These are phyloP conservation scores for Tryphoninae sp. DNA, from an alignment of 2,888 invertebrate genomes.

Conservation along the genomic window DNA sequence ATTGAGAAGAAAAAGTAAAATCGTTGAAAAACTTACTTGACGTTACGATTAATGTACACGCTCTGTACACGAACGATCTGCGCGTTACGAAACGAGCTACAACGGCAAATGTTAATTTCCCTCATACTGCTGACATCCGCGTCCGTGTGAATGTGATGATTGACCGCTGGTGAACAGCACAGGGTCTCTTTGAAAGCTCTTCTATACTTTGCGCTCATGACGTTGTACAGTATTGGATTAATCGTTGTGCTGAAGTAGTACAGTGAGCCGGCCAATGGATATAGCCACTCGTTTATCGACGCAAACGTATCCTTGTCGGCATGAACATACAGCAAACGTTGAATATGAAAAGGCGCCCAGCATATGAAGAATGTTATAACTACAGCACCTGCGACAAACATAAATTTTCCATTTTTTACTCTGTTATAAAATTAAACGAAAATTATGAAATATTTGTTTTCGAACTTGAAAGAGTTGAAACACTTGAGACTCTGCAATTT, in stretches of 20 bases:
- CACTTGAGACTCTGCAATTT: not conserved
- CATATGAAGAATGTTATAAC: conserved; percentile 96
- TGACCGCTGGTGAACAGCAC: conserved; percentile 83
- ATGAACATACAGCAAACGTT: conserved; percentile 91
- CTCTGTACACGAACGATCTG: conserved; percentile 82
- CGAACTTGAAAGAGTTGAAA: not conserved
- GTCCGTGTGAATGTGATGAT: conserved; percentile 68
- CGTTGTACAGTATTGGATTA: conserved; percentile 92
- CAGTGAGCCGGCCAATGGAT: conserved; percentile 89
- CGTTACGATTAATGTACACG: conserved; percentile 65
- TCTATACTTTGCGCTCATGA: conserved; percentile 90
- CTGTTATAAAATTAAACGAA: not conserved
- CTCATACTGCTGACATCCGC: conserved; percentile 82
- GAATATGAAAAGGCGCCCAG: conserved; percentile 97
- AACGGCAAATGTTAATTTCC: conserved; percentile 85
- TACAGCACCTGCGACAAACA: conserved; percentile 88
- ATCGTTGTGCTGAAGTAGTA: conserved; percentile 87
- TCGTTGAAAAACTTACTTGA: conserved; percentile 65
- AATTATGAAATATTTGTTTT: not conserved
- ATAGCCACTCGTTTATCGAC: conserved; percentile 89
- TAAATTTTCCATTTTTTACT: not conserved
- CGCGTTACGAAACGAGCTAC: conserved; percentile 79
- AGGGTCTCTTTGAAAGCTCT: conserved; percentile 89
- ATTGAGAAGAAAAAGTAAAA: not conserved
- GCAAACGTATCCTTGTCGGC: conserved; percentile 84